A percentile compares a stretch with the other conserved stretches of the same genome.
Evolutionary conservation across 2,888 invertebrate genomes (phyloP).

Genomic region (Macaria liturata): DNA sequence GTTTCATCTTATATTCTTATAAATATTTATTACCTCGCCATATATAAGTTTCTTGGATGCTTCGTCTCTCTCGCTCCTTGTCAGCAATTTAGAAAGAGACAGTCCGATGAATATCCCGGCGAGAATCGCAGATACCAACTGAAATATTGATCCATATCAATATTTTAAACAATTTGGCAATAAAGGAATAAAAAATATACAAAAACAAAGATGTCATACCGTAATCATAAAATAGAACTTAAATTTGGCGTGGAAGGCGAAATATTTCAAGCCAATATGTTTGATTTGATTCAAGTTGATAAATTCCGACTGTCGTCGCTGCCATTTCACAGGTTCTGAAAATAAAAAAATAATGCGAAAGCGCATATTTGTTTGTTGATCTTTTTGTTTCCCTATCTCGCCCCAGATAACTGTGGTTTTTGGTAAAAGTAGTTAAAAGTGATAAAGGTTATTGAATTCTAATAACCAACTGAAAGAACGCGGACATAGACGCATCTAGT

Average conservation of each 20-base stretch:
- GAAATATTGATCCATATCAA: constrained; percentile 1
- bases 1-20: background rate
- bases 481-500: too few species aligned
- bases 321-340: constrained; percentile 50
- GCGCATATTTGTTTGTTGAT: too few species aligned
- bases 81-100: constrained; percentile 47
- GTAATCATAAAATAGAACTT: constrained; percentile 50
- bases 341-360: constrained; percentile 11
- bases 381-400: too few species aligned
- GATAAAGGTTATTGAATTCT: too few species aligned
- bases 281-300: constrained; percentile 40
- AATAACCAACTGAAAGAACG: too few species aligned
- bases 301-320: constrained; percentile 30
- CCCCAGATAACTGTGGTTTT: too few species aligned
- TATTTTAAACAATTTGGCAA: too few species aligned
- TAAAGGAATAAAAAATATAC: background rate
- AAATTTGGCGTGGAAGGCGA: constrained; percentile 52
- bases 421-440: too few species aligned
- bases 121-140: constrained; percentile 53
- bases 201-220: constrained; percentile 37
- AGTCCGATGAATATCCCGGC: constrained; percentile 60
- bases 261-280: constrained; percentile 54
- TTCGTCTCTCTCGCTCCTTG: constrained; percentile 39
- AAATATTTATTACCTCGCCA: constrained; percentile 43
- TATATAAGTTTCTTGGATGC: constrained; percentile 38